Base-by-base conservation (phyloP, 2,888 invertebrate species). In the Drosophila meridiana region DNA sequence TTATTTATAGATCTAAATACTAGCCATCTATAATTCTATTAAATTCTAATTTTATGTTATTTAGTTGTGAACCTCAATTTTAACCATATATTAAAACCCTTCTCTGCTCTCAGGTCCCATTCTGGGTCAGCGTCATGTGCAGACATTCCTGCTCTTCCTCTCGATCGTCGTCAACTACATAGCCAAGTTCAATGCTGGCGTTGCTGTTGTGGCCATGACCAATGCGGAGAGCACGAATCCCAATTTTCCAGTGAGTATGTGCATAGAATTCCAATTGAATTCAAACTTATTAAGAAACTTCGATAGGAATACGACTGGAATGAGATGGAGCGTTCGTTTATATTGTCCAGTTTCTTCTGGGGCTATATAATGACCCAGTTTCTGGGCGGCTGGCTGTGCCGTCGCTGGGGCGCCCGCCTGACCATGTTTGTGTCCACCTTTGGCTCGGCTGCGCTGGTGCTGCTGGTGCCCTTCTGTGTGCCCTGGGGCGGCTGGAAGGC, bases 301-400 rank as follows among this genome's bases (percentile, higher is more conserved):
- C 4, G 2, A 0, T n/a, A 93, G 93, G 91, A 90, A 69, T 92
- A 86, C 69, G 81, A 93, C 90, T 81, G 94, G 95, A 94, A 93
- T 64, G 93, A 94, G 76, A 91, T 93, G 66, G 94, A 94, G 38
- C 94, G 94, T 62, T 93, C 94, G 0, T 92, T 95, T 63, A 94
- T 96, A 32, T 92, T 96, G 4, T 96, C 96, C 2, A 96, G 96
- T 0, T 97, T 97, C 93, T 96, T 96, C 91, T 96, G 96, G 96
- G 97, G 97, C 2, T 97, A 97, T 90, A 94, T 96, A 6, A 72
- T 96, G 26, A 94, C 94, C 73, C 94, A 94, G 82, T 92, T 96
- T 28, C 95, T 95, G 0, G 95, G 95, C 0, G 96, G 96, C 0
- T 95, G 95, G 82, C 91, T 98, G 30, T 96, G 96, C 0, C 95